phyloP scores from a whole-genome alignment of 2,113 vertebrate species.

The Thalassarche chlororhynchos region DNA sequence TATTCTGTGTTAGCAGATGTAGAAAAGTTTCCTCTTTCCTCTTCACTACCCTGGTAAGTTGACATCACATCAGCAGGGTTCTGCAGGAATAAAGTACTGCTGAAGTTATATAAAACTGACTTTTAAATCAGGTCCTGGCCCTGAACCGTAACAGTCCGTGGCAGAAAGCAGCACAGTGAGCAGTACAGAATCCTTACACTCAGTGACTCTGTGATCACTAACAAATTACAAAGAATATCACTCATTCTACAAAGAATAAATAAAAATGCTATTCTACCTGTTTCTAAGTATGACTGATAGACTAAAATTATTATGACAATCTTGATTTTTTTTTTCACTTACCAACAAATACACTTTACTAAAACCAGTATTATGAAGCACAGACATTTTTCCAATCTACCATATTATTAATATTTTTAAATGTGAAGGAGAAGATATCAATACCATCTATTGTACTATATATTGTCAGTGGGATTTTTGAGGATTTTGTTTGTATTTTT shows the following conservation, averaged over 20 bases:
- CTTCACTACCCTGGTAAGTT: background rate
- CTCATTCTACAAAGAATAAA: background rate
- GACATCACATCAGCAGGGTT: background rate
- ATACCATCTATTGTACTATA: background rate
- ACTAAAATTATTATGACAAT: background rate
- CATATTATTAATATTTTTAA: background rate
- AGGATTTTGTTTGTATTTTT: background rate
- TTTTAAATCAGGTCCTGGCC: background rate
- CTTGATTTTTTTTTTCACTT: background rate
- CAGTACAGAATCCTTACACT: background rate
- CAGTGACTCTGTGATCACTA: background rate
- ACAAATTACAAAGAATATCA: background rate
- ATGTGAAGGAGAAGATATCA: background rate
- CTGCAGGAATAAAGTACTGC: background rate
- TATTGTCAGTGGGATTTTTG: background rate
- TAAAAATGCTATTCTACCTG: background rate
- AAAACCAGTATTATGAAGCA: background rate
- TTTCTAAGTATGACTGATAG: background rate
- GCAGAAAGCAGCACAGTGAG: background rate
- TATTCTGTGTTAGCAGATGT: background rate
- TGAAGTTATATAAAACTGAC: background rate
- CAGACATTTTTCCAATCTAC: background rate
- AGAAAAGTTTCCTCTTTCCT: background rate
- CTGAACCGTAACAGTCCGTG: background rate
- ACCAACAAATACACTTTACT: background rate